Evolutionary conservation across 1,140 invertebrate genomes (phyloP), one percentile per base, ranked within the genome.

Genomic region (Drosophila mauritiana): DNA sequence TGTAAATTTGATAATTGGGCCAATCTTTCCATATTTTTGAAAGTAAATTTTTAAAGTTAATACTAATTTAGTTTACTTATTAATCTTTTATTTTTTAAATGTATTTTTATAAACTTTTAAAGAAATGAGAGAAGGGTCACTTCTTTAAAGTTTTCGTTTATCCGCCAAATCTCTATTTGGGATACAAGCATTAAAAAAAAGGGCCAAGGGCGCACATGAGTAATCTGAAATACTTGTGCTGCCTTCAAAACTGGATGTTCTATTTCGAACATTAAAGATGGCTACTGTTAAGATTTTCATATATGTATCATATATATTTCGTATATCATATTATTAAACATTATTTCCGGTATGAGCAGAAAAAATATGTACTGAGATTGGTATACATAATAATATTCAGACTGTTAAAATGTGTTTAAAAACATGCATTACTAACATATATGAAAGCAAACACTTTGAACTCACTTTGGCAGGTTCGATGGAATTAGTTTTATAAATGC

Each of bases 161-260:
- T 63, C 36, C 15, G 11, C 27, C 45, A 51, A 59, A 43, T 68
- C 37, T 45, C 46, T 17, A 53, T 68, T 65, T 53, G 15, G 65
- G 64, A 68, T 65, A 68, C 59, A 68, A 68, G 65, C 59, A 65
- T 65, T 52, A 49, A 6, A 37, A 67, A 61, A 68, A 52, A 65
- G 46, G 64, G 64, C 64, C 64, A 68, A 68, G 64, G 64, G 64
- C 64, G 64, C 46, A 15, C 61, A 68, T 68, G 46, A 68, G 61
- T 65, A 68, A 52, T 68, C 12, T 15, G 36, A 43, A 65, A 46
- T 25, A 17, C 34, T 59, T 15, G 25, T 6, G 13, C 37, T 42
- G 31, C n/a, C 4, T 20, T 58, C 25, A 31, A 40, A 58, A 62
- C 20, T 39, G 27, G 27, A 8, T 1, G 12, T 22, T 15, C 54